Evolutionary conservation across 2,113 vertebrate species (phyloP), one percentile per base, ranked within the genome.

Genomic region (Muscicapa adusta): DNA sequence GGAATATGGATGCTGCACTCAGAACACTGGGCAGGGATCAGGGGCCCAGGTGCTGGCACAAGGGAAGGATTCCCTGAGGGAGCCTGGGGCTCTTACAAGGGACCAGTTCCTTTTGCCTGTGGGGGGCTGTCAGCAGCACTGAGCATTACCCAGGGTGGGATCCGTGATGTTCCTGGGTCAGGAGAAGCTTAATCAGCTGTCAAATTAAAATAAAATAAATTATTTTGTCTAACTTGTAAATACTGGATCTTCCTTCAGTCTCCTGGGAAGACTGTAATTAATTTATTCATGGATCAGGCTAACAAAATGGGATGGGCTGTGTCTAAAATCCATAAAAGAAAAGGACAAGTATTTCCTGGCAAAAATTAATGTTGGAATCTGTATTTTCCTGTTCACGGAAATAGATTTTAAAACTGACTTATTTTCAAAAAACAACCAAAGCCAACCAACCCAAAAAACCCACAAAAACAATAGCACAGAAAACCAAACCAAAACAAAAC

Each of bases 351-450:
- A 42, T 45, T 79, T 57, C 38, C 22, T 85, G 66, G 15, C 5
- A 3, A 63, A 34, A 91, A 67, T 47, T 38, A 70, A 76, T 0
- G 1, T 4, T 42, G 18, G 54, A 60, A 57, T 63, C 0, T 0
- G 7, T 33, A 23, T 63, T 83, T 68, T 56, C 23, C 63, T 66
- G 40, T 47, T 71, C 36, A 68, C 1, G 6, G 48, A 75, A 88
- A 24, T 38, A 65, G 28, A 45, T 25, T 62, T 9, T 5, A 75
- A 93, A 75, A 6, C 17, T 3, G 2, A 65, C 9, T 25, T 58
- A 28, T 20, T 47, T 25, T 4, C 28, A 50, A 71, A 66, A 73
- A 56, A 7, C 5, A 57, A 40, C 5, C 9, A 33, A 66, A 75
- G 29, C 29, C 16, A 57, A 42, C 31, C 23, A 48, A 50, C 19